Conservation (phyloP, 2,888 invertebrate species). For the Nymphalis polychloros region DNA sequence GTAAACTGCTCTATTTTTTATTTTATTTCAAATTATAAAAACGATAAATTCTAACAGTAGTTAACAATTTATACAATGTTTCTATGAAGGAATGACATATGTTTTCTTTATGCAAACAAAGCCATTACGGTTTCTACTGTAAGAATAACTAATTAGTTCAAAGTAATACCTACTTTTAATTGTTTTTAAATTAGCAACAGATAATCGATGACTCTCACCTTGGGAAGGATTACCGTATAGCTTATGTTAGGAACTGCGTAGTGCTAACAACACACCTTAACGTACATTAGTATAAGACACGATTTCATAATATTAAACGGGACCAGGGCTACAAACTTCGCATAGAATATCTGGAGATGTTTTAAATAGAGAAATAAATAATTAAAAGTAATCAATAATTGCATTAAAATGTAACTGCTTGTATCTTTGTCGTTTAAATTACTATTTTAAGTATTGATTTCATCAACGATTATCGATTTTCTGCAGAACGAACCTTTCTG, state of each 20-base stretch:
- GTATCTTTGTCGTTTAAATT: no score
- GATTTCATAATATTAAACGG: neutral
- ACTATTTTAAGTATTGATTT: no score
- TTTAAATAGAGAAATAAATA: no score
- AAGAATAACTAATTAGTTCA: neutral
- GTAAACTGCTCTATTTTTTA: no score
- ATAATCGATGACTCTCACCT: slow-evolving; percentile 29
- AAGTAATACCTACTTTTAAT: neutral
- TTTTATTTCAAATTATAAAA: no score
- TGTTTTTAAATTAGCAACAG: slow-evolving; percentile 3
- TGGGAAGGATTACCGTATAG: slow-evolving; percentile 25
- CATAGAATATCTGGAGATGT: no score
- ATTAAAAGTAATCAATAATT: no score
- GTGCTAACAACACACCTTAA: neutral
- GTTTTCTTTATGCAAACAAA: neutral
- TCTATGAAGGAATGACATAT: neutral
- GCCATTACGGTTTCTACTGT: neutral
- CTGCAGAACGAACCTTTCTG: no score
- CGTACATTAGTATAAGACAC: neutral
- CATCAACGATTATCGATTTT: no score
- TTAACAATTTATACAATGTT: neutral
- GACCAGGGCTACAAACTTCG: no score
- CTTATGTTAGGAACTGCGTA: slow-evolving; percentile 2
- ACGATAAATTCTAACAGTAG: no score
- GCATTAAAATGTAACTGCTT: no score